These are phyloP conservation scores for Pygmarrhopalites habei DNA, from an alignment of 1,140 invertebrate genomes.

Conservation along the genomic window DNA sequence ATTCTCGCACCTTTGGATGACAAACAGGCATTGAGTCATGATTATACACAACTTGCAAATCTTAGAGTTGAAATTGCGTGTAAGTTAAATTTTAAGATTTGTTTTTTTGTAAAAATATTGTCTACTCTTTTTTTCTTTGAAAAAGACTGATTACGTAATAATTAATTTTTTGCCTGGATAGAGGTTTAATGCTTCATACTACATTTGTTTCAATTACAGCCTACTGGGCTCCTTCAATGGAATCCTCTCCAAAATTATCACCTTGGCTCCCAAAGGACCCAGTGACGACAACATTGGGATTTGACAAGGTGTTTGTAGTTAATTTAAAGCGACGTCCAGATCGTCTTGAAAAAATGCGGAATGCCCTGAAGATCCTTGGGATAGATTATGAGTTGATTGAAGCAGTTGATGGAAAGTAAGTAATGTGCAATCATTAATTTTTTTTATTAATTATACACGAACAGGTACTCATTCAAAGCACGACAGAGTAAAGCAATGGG, in stretches of 20 bases:
- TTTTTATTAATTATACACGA: no score
- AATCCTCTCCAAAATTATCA: slow-evolving; percentile 43
- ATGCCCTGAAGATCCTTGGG: slow-evolving; percentile 70
- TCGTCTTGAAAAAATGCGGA: slow-evolving; percentile 66
- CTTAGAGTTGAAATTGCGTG: slow-evolving; percentile 66
- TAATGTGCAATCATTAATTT: no score
- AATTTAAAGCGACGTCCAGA: slow-evolving; percentile 77
- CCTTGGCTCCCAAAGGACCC: slow-evolving; percentile 49
- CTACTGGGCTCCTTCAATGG: slow-evolving; percentile 43
- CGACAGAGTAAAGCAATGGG: no score
- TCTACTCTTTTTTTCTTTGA: no score
- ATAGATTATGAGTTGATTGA: slow-evolving; percentile 63
- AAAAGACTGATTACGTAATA: no score
- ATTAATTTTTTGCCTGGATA: no score
- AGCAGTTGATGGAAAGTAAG: slow-evolving; percentile 84
- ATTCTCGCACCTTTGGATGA: slow-evolving; percentile 72
- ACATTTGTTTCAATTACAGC: slow-evolving; percentile 32
- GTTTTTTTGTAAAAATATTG: no score
- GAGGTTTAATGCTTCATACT: no score
- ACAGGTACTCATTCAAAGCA: no score
- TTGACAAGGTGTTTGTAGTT: slow-evolving; percentile 82
- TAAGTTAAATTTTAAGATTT: slow-evolving; percentile 46
- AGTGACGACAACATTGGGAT: slow-evolving; percentile 51
- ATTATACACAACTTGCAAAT: slow-evolving; percentile 66
- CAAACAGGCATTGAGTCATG: slow-evolving; percentile 55